A percentile compares a stretch with the other conserved stretches of the same genome.
These are phyloP conservation scores for Suncus etruscus DNA, from an alignment of 2,113 vertebrate genomes.

Conservation along the genomic window DNA sequence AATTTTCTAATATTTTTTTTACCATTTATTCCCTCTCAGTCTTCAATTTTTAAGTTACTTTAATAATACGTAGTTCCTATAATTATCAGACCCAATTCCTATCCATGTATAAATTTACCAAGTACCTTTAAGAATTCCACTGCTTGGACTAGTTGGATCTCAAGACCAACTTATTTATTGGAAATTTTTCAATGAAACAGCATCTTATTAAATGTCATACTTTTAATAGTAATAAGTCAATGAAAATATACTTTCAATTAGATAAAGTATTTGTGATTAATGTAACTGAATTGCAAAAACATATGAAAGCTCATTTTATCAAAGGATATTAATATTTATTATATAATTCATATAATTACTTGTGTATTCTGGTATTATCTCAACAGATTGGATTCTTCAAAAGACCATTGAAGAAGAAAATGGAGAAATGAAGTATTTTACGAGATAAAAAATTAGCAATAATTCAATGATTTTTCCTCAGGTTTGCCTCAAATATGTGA, in stretches of 20 bases:
- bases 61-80: background rate
- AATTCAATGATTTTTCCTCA: slow-evolving; percentile 83
- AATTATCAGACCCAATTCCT: background rate
- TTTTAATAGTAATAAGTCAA: background rate
- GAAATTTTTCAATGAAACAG: background rate
- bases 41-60: background rate
- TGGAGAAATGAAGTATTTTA: slow-evolving; percentile 86
- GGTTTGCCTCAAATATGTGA: slow-evolving; percentile 87
- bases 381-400: slow-evolving; percentile 91
- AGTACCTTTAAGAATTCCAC: background rate
- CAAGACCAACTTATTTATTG: background rate
- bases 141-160: background rate
- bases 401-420: slow-evolving; percentile 91
- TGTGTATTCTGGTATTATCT: slow-evolving; percentile 60
- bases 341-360: slow-evolving; percentile 49
- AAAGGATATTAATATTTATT: slow-evolving; percentile 3
- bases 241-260: background rate
- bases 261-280: background rate
- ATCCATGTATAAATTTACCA: background rate
- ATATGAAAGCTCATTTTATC: slow-evolving; percentile 36
- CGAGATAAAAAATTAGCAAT: slow-evolving; percentile 23
- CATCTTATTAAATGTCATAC: background rate
- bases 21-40: background rate
- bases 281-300: slow-evolving; percentile 3
- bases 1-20: background rate